Conservation (phyloP, 2,113 vertebrate species). For the Phyllopteryx taeniolatus region DNA sequence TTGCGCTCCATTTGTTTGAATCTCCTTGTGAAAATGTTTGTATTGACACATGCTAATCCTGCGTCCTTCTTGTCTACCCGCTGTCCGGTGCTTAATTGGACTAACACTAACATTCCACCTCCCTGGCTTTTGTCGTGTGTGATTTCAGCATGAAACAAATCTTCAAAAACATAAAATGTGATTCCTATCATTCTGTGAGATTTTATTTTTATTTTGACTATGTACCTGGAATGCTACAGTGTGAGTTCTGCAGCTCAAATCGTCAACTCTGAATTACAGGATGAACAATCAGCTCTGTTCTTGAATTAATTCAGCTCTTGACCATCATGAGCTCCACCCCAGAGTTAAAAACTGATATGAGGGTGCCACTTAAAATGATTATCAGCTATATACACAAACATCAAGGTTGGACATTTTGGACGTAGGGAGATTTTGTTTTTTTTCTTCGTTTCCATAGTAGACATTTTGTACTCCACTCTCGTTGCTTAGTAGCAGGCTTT, state of each 20-base stretch:
- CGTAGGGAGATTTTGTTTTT: slow-evolving; percentile 22
- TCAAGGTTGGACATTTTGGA: slow-evolving; percentile 76
- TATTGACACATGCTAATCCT: slow-evolving; percentile 17
- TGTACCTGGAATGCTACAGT: neutral
- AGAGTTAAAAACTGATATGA: slow-evolving; percentile 13
- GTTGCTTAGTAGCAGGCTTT: slow-evolving; percentile 96
- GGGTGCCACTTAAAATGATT: slow-evolving; percentile 18
- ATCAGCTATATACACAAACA: slow-evolving; percentile 45
- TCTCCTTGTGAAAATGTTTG: slow-evolving; percentile 20
- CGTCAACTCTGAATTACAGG: slow-evolving; percentile 8
- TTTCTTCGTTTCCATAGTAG: slow-evolving; percentile 78
- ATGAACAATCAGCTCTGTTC: slow-evolving; percentile 65
- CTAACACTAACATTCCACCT: slow-evolving; percentile 21
- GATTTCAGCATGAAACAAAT: slow-evolving; percentile 24
- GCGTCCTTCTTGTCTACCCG: slow-evolving; percentile 36
- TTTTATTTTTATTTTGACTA: slow-evolving; percentile 6
- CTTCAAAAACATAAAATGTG: slow-evolving; percentile 12
- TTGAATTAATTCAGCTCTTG: slow-evolving; percentile 66
- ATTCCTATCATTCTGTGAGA: slow-evolving; percentile 13
- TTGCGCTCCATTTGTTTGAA: slow-evolving; percentile 14
- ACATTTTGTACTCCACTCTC: slow-evolving; percentile 78
- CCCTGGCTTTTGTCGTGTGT: neutral
- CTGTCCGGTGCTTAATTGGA: slow-evolving; percentile 27
- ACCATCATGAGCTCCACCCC: slow-evolving; percentile 38
- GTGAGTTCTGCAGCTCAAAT: slow-evolving; percentile 13